phyloP scores from a whole-genome alignment of 37 sponge, comb jelly and placozoan genomes.

The Agelas oroides region DNA sequence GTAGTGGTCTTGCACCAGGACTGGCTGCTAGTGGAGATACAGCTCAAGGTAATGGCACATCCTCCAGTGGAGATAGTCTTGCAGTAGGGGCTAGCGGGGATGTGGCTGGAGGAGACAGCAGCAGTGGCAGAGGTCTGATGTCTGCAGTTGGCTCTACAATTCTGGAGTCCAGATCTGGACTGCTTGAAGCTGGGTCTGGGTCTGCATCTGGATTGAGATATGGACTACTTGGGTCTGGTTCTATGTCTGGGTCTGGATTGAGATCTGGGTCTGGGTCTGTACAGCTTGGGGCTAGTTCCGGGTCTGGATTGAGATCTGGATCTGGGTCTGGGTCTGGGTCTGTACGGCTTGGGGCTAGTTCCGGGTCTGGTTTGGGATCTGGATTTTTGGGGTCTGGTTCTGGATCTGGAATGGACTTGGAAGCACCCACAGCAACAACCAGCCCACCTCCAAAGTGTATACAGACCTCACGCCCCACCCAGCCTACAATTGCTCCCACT shows the following conservation, averaged over 20 bases:
- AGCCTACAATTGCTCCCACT: neutral
- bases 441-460: conserved; percentile 30
- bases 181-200: conserved; percentile 16
- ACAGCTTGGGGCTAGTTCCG: neutral
- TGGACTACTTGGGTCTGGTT: conserved; percentile 2
- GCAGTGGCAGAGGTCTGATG: neutral
- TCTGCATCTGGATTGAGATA: conserved; percentile 18
- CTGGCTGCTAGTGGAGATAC: no score
- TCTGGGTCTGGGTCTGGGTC: conserved; percentile 27
- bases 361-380: conserved; percentile 1
- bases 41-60: no score
- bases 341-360: no score
- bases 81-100: no score
- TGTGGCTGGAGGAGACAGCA: neutral
- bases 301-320: conserved; percentile 29
- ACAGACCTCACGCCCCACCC: neutral
- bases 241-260: conserved; percentile 6
- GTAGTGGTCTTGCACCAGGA: neutral
- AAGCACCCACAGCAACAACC: neutral
- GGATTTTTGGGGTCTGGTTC: conserved; percentile 28
- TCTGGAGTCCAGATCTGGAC: neutral
- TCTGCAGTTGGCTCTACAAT: neutral
- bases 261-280: conserved; percentile 26
- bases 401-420: conserved; percentile 13
- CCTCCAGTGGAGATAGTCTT: conserved; percentile 14